Percentiles rank a stretch among this genome's conserved stretches.
Conservation (phyloP, 2,113 vertebrate genomes). For the Sardina pilchardus region DNA sequence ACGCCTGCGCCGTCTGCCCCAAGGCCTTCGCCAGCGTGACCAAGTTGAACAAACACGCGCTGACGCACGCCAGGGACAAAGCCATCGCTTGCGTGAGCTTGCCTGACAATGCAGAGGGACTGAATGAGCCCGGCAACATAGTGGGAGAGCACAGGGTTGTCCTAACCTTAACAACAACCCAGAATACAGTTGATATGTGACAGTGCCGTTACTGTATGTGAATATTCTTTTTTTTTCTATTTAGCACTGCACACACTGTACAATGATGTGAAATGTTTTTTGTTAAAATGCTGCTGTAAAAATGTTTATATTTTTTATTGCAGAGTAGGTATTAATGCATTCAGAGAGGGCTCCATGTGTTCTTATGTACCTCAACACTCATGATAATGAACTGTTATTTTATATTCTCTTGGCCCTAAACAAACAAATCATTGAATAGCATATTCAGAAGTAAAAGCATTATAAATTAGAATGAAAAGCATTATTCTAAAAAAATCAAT, state of each 20-base stretch:
- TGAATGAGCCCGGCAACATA: background rate
- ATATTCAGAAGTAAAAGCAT: background rate
- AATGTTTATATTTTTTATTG: background rate
- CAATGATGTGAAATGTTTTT: background rate
- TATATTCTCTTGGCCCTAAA: background rate
- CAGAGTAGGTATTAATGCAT: background rate
- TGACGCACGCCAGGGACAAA: slow-evolving; percentile 40
- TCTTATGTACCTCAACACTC: background rate
- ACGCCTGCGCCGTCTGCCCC: slow-evolving; percentile 55
- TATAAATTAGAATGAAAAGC: background rate
- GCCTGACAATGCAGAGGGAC: background rate
- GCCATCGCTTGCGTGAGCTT: slow-evolving; percentile 1
- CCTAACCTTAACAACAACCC: background rate
- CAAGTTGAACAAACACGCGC: slow-evolving; percentile 62
- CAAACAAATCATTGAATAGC: background rate
- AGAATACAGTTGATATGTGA: background rate
- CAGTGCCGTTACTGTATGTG: background rate
- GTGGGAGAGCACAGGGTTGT: background rate
- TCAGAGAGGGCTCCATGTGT: background rate
- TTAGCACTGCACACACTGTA: background rate
- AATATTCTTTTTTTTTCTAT: background rate
- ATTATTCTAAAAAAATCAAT: background rate
- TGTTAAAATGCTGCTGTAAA: background rate
- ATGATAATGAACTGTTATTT: background rate
- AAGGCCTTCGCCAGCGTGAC: slow-evolving; percentile 57